Conservation (phyloP, 2,888 invertebrate genomes). For the Cryptosula pallasiana region DNA sequence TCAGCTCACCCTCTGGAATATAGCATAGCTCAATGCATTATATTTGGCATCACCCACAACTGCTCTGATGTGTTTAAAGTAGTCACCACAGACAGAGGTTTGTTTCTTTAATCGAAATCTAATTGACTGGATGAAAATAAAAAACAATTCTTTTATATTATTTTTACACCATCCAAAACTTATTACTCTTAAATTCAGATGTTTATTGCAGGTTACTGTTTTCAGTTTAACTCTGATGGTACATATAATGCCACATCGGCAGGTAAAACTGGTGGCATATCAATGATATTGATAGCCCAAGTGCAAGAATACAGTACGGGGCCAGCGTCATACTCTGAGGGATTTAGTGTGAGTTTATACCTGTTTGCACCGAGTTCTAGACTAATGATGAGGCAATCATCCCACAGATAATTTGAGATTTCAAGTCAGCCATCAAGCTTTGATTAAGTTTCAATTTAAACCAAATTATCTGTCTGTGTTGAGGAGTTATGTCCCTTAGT, state of each 20-base stretch:
- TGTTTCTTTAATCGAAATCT: too few relatives aligned
- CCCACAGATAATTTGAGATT: too few relatives aligned
- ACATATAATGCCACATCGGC: background rate
- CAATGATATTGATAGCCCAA: background rate
- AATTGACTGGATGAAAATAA: too few relatives aligned
- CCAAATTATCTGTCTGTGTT: too few relatives aligned
- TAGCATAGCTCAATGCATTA: background rate
- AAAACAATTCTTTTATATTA: too few relatives aligned
- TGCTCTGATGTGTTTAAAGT: background rate
- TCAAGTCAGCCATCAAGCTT: too few relatives aligned
- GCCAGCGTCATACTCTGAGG: background rate
- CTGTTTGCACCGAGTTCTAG: background rate
- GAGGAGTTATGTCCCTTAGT: too few relatives aligned
- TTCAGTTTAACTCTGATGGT: conserved; percentile 1
- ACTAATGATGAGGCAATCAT: background rate
- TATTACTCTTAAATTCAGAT: too few relatives aligned
- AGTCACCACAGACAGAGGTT: background rate
- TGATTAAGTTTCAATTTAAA: too few relatives aligned
- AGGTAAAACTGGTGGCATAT: conserved; percentile 13
- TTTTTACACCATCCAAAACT: too few relatives aligned
- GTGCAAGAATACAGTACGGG: background rate
- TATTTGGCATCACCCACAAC: background rate
- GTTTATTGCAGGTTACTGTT: conserved; percentile 15
- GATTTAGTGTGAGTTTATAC: background rate
- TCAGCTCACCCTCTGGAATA: background rate